Percentiles rank a stretch among this genome's conserved stretches.
Evolutionary conservation across 2,113 vertebrate species (phyloP).

Genomic region (Pygoscelis antarcticus): DNA sequence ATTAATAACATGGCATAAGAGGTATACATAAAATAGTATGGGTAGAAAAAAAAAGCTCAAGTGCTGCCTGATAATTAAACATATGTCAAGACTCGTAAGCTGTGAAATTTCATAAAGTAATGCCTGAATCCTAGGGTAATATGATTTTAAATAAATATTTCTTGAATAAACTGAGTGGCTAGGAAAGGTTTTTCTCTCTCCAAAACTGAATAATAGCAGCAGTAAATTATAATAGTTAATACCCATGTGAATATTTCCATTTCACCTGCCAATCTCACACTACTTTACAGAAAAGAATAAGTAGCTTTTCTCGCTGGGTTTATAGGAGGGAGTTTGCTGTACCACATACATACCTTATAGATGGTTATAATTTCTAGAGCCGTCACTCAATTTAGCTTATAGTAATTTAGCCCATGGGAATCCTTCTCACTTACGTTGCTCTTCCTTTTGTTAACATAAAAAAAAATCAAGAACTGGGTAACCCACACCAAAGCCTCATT

Average conservation of each 20-base stretch:
- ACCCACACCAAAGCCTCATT: neutral
- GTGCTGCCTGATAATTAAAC: neutral
- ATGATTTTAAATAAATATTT: neutral
- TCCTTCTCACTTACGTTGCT: neutral
- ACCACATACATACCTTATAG: neutral
- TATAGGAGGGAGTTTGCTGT: neutral
- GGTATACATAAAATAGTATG: neutral
- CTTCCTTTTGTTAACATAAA: neutral
- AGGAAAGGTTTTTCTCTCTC: neutral
- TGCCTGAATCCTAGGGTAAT: neutral
- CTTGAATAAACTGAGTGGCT: neutral
- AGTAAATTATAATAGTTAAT: neutral
- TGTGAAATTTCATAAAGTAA: neutral
- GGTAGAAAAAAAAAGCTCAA: neutral
- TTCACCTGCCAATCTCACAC: neutral
- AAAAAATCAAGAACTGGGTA: neutral
- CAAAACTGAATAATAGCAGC: neutral
- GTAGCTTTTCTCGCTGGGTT: neutral
- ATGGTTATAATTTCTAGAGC: constrained; percentile 19
- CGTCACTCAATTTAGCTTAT: neutral
- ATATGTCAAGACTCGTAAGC: neutral
- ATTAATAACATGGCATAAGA: neutral
- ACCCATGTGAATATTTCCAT: constrained; percentile 2
- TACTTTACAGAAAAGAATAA: neutral
- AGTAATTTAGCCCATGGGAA: constrained; percentile 10